A percentile compares a stretch with the other conserved stretches of the same genome.
phyloP scores from a whole-genome alignment of 1,140 invertebrate genomes.

The Catajapyx aquilonaris region DNA sequence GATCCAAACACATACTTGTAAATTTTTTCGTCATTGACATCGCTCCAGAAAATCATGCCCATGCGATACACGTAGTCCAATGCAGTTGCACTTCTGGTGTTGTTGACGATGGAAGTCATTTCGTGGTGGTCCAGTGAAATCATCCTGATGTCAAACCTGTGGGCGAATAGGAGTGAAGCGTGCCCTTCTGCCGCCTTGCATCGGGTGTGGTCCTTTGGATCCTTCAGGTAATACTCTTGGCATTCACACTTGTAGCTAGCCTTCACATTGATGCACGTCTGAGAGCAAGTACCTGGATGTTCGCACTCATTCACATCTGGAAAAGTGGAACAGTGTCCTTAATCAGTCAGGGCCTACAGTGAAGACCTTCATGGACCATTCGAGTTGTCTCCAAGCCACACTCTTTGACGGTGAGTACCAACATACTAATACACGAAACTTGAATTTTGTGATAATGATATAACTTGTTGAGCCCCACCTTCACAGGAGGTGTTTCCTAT shows the following conservation, averaged over 20 bases:
- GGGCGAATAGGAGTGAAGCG: conserved; percentile 59
- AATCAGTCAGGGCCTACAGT: too few relatives aligned
- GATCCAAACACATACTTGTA: too few relatives aligned
- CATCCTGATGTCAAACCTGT: conserved; percentile 70
- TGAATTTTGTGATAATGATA: too few relatives aligned
- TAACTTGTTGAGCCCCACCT: too few relatives aligned
- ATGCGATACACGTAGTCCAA: conserved; percentile 76
- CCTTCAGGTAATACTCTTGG: conserved; percentile 58
- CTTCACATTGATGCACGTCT: conserved; percentile 74
- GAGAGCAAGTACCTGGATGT: conserved; percentile 72
- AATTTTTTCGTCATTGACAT: conserved; percentile 70
- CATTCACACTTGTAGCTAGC: conserved; percentile 88
- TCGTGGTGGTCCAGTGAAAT: conserved; percentile 72
- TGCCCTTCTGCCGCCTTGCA: conserved; percentile 78
- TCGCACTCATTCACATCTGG: conserved; percentile 84
- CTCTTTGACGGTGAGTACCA: too few relatives aligned
- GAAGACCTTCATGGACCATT: too few relatives aligned
- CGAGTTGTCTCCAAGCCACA: too few relatives aligned
- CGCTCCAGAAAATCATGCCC: conserved; percentile 88
- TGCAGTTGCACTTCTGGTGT: conserved; percentile 64
- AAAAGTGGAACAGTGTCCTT: too few relatives aligned
- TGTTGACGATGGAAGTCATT: conserved; percentile 72
- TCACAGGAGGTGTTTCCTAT: conserved; percentile 50
- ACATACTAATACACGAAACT: too few relatives aligned
- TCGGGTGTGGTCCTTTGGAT: conserved; percentile 54